Evolutionary conservation across 2,113 vertebrate species (phyloP), one percentile per base, ranked within the genome.

Genomic region (Limnothrissa miodon): DNA sequence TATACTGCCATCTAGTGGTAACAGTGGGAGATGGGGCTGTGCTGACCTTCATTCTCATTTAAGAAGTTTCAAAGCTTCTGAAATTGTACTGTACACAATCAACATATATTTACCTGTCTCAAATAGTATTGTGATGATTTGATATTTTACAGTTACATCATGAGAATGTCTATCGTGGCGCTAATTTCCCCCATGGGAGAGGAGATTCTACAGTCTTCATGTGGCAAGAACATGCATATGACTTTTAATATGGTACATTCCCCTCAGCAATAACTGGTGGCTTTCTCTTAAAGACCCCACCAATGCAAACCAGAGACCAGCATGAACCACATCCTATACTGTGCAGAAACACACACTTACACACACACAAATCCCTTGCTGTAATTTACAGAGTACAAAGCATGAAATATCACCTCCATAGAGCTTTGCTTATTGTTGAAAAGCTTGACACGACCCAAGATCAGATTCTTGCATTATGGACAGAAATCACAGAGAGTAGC

Each of bases 1-100:
- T 62, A n/a, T 66, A 85, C 84, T 82, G 84, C 45, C 84, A 81
- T 85, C 84, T 85, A 85, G 84, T 85, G 84, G 44, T 53, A 19
- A n/a, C n/a, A n/a, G n/a, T n/a, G n/a, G n/a, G n/a, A n/a, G n/a
- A n/a, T n/a, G n/a, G n/a, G n/a, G n/a, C 62, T 70, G 62, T 13
- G 13, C 13, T 70, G 59, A 62, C 25, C 25, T 33, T 70, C 29
- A 15, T 33, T 70, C 62, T 70, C n/a, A 66, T 66, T 70, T 70
- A 29, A 70, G 29, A 70, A 10, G 62, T n/a, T 70, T 33, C 62
- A 70, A 70, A 29, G 62, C 62, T 70, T n/a, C n/a, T n/a, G n/a
- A n/a, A n/a, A n/a, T n/a, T n/a, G 42, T 42, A 42, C 42, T 42
- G 42, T 4, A 42, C 42, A 4, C 42, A 42, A 2, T 42, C 2